Evolutionary conservation across 1,140 invertebrate species (phyloP).

Genomic region (Dendroctonus valens): DNA sequence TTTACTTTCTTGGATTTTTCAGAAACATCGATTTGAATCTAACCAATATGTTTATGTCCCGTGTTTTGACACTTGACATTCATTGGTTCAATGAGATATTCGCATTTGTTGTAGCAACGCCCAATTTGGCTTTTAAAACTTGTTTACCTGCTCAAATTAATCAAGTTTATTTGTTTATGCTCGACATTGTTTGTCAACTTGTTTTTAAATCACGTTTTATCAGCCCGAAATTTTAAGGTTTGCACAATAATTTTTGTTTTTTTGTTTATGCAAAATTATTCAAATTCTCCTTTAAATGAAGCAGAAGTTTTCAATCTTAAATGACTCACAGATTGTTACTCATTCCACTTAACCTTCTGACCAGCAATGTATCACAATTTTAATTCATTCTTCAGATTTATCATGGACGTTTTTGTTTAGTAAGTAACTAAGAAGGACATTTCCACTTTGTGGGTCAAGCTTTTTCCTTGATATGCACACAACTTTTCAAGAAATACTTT

Average conservation of each 20-base stretch:
- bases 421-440: not conserved
- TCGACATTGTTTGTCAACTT: too few species aligned
- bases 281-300: too few species aligned
- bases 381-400: constrained; percentile 1
- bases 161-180: not conserved
- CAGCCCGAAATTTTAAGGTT: too few species aligned
- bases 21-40: constrained; percentile 30
- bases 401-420: not conserved
- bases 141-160: constrained; percentile 9
- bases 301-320: not conserved
- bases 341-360: constrained; percentile 21
- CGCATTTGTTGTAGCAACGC: constrained; percentile 32
- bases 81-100: not conserved
- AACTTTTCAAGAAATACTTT: too few species aligned
- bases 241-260: too few species aligned
- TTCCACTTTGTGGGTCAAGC: too few species aligned
- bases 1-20: constrained; percentile 4
- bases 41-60: constrained; percentile 28
- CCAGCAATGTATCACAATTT: not conserved
- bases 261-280: too few species aligned
- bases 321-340: constrained; percentile 18
- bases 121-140: constrained; percentile 10
- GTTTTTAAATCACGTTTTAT: too few species aligned
- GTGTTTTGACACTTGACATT: constrained; percentile 20
- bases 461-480: too few species aligned